These are phyloP conservation scores for Hyles euphorbiae DNA, from an alignment of 1,140 invertebrate genomes.

Conservation along the genomic window DNA sequence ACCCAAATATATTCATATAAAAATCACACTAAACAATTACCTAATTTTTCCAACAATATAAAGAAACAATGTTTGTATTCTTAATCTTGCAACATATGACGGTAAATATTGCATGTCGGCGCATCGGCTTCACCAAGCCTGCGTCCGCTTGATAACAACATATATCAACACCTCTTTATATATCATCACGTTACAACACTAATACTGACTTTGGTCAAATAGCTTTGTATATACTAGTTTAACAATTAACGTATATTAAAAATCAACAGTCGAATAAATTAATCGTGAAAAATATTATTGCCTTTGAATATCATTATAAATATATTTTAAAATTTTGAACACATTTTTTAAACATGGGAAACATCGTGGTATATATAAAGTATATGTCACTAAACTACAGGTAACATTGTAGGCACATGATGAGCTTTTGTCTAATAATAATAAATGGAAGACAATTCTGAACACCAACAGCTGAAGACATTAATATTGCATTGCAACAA, in stretches of 20 bases:
- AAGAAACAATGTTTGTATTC: conserved; percentile 57
- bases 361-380: too few species aligned
- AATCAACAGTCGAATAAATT: conserved; percentile 62
- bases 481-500: neutral
- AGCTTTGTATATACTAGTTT: conserved; percentile 72
- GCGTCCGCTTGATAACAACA: conserved; percentile 23
- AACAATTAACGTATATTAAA: conserved; percentile 67
- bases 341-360: conserved; percentile 47
- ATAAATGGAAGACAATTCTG: conserved; percentile 4
- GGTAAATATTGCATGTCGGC: conserved; percentile 22
- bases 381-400: conserved; percentile 55
- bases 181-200: conserved; percentile 59
- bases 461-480: too few species aligned
- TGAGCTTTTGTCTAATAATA: conserved; percentile 57
- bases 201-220: conserved; percentile 76
- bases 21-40: conserved; percentile 70
- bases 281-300: conserved; percentile 54
- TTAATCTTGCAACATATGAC: conserved; percentile 51
- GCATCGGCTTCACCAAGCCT: neutral
- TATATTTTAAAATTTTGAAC: conserved; percentile 2
- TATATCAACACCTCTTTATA: conserved; percentile 53
- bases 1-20: conserved; percentile 75
- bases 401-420: conserved; percentile 74
- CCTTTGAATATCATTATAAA: conserved; percentile 53
- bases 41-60: conserved; percentile 68